These are phyloP conservation scores for Pachyuromys duprasi DNA, from an alignment of 2,797 vertebrate genomes.

Conservation along the genomic window DNA sequence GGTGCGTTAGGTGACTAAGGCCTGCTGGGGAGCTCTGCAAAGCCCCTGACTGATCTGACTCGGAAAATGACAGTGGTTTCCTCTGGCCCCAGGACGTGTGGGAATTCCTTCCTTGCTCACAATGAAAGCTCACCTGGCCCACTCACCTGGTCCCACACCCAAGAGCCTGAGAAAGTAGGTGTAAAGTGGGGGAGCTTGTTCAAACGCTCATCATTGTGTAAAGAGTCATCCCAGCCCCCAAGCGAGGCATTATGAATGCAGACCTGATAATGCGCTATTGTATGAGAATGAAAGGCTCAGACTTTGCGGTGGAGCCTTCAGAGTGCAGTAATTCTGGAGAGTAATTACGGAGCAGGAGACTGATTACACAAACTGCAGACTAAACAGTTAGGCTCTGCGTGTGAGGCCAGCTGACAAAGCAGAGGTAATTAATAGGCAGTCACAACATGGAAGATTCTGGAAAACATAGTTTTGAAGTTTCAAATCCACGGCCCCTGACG, in stretches of 20 bases:
- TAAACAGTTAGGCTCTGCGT: constrained; percentile 87
- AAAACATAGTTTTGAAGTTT: constrained; percentile 80
- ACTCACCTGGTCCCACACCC: not conserved
- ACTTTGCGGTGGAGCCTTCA: constrained; percentile 69
- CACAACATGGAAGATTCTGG: constrained; percentile 80
- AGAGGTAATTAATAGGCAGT: constrained; percentile 87
- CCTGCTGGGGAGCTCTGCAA: not conserved
- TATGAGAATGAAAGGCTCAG: constrained; percentile 73
- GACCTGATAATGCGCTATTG: constrained; percentile 63
- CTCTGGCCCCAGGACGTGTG: not conserved
- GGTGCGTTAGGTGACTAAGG: not conserved
- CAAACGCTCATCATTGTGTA: not conserved
- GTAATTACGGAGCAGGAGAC: constrained; percentile 82
- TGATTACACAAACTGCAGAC: constrained; percentile 88
- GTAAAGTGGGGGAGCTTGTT: constrained; percentile 5
- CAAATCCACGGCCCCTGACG: constrained; percentile 71
- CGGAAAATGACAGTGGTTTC: not conserved
- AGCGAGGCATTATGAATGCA: constrained; percentile 40
- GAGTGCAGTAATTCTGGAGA: constrained; percentile 76
- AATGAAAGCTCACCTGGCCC: not conserved
- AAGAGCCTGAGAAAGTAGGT: not conserved
- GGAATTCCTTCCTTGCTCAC: not conserved
- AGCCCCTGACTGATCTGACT: not conserved
- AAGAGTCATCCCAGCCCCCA: not conserved
- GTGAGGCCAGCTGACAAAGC: constrained; percentile 85